These are phyloP conservation scores for Cathartes aura DNA, from an alignment of 2,113 vertebrate species.

Conservation along the genomic window DNA sequence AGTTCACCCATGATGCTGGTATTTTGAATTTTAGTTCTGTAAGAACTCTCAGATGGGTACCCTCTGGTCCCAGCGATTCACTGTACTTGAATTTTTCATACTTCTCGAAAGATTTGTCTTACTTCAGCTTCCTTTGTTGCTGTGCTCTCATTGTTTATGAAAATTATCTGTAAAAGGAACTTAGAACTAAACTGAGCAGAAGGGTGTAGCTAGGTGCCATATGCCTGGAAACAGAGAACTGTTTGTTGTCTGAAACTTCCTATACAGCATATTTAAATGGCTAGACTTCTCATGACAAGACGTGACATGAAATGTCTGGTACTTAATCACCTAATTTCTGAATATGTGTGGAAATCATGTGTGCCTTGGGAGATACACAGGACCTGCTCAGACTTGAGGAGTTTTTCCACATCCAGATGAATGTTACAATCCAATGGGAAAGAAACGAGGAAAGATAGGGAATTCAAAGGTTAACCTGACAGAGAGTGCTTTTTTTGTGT, in stretches of 20 bases:
- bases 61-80: neutral
- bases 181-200: neutral
- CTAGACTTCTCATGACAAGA: neutral
- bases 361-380: neutral
- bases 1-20: neutral
- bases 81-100: neutral
- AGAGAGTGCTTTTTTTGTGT: rapidly evolving
- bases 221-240: neutral
- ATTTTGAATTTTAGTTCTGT: neutral
- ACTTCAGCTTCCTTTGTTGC: neutral
- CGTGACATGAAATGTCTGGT: too few relatives aligned
- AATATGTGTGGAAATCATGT: neutral
- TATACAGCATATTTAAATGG: neutral
- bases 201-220: neutral
- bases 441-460: neutral
- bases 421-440: neutral
- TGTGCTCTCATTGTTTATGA: neutral
- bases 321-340: too few relatives aligned
- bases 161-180: neutral
- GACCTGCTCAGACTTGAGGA: neutral
- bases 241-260: neutral
- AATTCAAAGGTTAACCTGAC: neutral
- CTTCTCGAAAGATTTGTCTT: neutral
- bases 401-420: neutral
- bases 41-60: neutral